Base-by-base conservation (phyloP, 2,888 invertebrate genomes). In the Ecdyonurus torrentis region DNA sequence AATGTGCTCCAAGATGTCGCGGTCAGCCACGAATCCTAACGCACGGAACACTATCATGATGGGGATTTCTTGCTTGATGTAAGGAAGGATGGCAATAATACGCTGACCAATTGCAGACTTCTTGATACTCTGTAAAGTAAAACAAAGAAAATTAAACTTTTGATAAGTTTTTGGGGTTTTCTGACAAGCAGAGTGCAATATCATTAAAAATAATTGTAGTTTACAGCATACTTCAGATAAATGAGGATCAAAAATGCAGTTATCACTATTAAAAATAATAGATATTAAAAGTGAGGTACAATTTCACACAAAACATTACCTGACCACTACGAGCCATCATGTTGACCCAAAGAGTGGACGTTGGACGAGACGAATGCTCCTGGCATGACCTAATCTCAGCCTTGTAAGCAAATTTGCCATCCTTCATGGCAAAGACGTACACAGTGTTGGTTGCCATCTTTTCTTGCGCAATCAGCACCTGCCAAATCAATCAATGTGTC, bases 361-460 rank as follows among this genome's bases (percentile, higher is more conserved):
- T 97, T 0, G 99, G 99, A 64, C 99, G 83, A 1, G 96, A 83
- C 1, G 84, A 84, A 73, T 94, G 91, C 71, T 95, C 94, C 65
- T 94, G 75, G 71, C 91, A 92, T 0, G 98, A 98, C 55, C 99
- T 81, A 69, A 99, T 97, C 80, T 99, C 99, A 64, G 97, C 90
- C 79, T 98, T 99, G 73, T 87, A 99, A 0, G 98, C 97, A 79
- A 92, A 99, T 76, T 99, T 99, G 23, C 96, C 94, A 76, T 99
- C 99, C 77, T 99, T 99, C 93, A 99, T 96, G 70, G 93, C 90
- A 73, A 99, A 99, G 18, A 99, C 99, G 77, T 99, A 99, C 1
- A 99, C 99, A 59, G 99, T 99, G 74, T 99, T 99, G 5, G 98
- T 98, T 3, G 99, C 99, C 99, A 99, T 99, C 78, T 99, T 99